A percentile compares a stretch with the other conserved stretches of the same genome.
phyloP scores from a whole-genome alignment of 1,140 invertebrate genomes.

The Tigriopus japonicus region DNA sequence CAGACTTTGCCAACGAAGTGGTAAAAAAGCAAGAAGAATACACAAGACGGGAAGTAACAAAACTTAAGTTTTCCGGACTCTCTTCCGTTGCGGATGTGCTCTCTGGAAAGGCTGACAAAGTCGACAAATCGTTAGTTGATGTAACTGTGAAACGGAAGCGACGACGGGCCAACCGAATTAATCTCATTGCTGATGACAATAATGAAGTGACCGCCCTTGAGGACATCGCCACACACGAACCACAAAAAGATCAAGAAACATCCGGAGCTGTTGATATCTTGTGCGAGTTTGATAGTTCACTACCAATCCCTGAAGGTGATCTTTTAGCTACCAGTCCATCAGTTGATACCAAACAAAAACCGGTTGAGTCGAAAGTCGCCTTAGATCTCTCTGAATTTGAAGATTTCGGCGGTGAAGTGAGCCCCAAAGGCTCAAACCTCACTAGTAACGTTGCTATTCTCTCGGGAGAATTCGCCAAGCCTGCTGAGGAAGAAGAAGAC shows the following conservation, averaged over 20 bases:
- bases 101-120: conserved; percentile 10
- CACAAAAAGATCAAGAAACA: background rate
- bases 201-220: conserved; percentile 10
- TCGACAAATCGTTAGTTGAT: conserved; percentile 10
- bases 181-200: conserved; percentile 10
- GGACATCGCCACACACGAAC: conserved; percentile 4
- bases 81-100: conserved; percentile 10
- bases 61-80: conserved; percentile 10
- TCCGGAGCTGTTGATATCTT: background rate
- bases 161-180: conserved; percentile 12
- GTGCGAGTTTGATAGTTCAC: background rate
- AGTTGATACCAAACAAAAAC: background rate
- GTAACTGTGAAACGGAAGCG: conserved; percentile 7
- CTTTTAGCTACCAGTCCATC: background rate
- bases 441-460: conserved; percentile 14
- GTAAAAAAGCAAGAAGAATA: conserved; percentile 7
- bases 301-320: background rate
- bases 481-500: conserved; percentile 8
- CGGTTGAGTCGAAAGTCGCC: background rate
- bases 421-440: background rate
- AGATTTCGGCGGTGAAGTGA: background rate
- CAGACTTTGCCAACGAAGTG: conserved; percentile 3
- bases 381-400: conserved; percentile 12
- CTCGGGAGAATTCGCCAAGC: conserved; percentile 4
- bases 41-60: conserved; percentile 1